Percentiles rank a stretch among this genome's conserved stretches.
Evolutionary conservation across 2,888 invertebrate species (phyloP).

Genomic region (Chaetogeoica ovagalla): DNA sequence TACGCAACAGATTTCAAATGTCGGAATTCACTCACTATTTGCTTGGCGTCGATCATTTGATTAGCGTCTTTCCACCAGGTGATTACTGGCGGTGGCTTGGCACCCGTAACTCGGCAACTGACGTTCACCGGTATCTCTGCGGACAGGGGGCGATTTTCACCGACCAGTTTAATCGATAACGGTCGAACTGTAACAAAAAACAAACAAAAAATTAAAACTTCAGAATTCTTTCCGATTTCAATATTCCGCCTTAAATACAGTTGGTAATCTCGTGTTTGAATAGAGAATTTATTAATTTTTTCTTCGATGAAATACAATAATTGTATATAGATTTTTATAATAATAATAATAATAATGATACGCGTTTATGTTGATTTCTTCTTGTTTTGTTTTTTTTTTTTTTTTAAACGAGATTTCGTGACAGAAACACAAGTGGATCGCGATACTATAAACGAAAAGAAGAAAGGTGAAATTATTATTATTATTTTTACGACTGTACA

Average conservation of each 20-base stretch:
- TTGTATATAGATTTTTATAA: no score
- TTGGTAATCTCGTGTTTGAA: no score
- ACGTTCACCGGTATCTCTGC: constrained; percentile 73
- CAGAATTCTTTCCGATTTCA: no score
- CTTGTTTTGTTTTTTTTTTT: no score
- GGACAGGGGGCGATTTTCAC: constrained; percentile 72
- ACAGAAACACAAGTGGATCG: not conserved
- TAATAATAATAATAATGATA: no score
- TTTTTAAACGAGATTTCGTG: not conserved
- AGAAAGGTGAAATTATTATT: not conserved
- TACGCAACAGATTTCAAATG: no score
- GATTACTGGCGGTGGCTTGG: constrained; percentile 75
- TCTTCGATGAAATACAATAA: no score
- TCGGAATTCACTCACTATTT: constrained; percentile 65
- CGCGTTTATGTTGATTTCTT: not conserved
- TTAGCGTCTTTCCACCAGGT: constrained; percentile 78
- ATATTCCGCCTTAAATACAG: no score
- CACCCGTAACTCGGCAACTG: constrained; percentile 73
- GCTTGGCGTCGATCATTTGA: constrained; percentile 69
- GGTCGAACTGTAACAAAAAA: constrained; percentile 68
- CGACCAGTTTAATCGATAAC: constrained; percentile 70
- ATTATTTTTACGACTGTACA: not conserved
- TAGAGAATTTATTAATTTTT: no score
- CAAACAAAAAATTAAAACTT: not conserved
- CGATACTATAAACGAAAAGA: not conserved